phyloP scores from a whole-genome alignment of 2,888 invertebrate genomes.

The Coleophora flavipennella region DNA sequence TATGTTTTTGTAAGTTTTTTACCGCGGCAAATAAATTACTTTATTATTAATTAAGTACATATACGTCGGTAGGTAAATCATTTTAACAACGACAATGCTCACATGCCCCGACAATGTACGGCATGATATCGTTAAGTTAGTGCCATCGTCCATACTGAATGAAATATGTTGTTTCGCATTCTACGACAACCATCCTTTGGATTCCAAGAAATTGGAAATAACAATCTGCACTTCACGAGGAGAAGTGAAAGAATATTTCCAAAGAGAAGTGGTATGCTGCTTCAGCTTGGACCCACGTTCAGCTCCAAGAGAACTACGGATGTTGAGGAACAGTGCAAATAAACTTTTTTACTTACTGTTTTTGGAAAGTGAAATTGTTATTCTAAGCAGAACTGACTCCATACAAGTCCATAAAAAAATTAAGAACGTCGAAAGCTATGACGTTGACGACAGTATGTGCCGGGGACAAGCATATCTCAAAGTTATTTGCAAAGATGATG shows the following conservation, averaged over 20 bases:
- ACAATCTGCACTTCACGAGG: slow-evolving; percentile 38
- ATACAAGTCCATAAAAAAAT: slow-evolving; percentile 29
- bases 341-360: slow-evolving; percentile 43
- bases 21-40: background rate
- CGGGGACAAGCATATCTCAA: slow-evolving; percentile 36
- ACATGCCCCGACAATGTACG: slow-evolving; percentile 26
- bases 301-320: slow-evolving; percentile 28
- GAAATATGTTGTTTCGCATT: slow-evolving; percentile 43
- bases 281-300: slow-evolving; percentile 19
- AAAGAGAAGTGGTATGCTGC: slow-evolving; percentile 32
- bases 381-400: slow-evolving; percentile 32
- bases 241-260: slow-evolving; percentile 44
- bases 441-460: slow-evolving; percentile 32
- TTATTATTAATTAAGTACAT: no score
- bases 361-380: slow-evolving; percentile 27
- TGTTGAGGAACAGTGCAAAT: slow-evolving; percentile 38
- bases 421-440: slow-evolving; percentile 32
- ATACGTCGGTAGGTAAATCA: no score
- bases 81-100: no score
- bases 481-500: slow-evolving; percentile 38
- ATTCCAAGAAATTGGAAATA: slow-evolving; percentile 36
- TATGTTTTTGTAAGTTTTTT: no score
- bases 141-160: slow-evolving; percentile 36
- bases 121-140: slow-evolving; percentile 28
- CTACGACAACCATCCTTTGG: slow-evolving; percentile 49